A percentile compares a stretch with the other conserved stretches of the same genome.
Evolutionary conservation across 2,797 vertebrate genomes (phyloP).

Genomic region (Tenualosa ilisha): DNA sequence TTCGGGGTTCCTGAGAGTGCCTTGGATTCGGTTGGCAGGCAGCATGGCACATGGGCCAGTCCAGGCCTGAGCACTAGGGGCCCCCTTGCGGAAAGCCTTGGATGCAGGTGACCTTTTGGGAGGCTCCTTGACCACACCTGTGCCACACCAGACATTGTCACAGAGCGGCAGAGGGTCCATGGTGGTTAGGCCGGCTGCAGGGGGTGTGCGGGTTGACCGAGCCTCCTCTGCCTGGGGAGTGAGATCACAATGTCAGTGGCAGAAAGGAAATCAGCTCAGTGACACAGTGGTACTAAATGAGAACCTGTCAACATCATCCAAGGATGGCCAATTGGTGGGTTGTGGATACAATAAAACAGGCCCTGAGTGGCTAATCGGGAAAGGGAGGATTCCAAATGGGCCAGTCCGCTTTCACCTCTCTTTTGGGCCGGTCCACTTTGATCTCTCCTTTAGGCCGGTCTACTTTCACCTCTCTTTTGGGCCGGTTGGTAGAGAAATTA

Average conservation of each 20-base stretch:
- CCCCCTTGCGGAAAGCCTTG: not conserved
- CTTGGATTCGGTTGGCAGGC: constrained; percentile 75
- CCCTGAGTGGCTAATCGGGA: no score
- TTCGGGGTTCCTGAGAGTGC: constrained; percentile 79
- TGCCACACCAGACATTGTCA: constrained; percentile 62
- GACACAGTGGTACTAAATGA: not conserved
- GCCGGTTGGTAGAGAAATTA: no score
- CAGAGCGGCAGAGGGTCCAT: constrained; percentile 79
- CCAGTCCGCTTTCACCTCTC: no score
- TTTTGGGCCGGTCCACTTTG: no score
- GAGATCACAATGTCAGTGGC: not conserved
- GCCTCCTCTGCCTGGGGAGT: constrained; percentile 26
- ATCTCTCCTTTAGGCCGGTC: no score
- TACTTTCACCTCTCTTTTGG: no score
- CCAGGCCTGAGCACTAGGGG: not conserved
- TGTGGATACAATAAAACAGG: not conserved
- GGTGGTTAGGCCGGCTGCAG: constrained; percentile 77
- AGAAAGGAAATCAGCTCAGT: not conserved
- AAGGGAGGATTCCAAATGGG: no score
- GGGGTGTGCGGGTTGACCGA: constrained; percentile 49
- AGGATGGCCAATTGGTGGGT: not conserved
- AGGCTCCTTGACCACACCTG: constrained; percentile 24
- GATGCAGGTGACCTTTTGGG: constrained; percentile 11
- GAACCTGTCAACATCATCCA: not conserved
- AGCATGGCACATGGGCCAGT: constrained; percentile 50